Evolutionary conservation across 1,140 invertebrate species (phyloP).

Genomic region (Drosophila melanogaster): Release_6_plus_ISO1_MT NT_033779.5:17408001-17408500

Average conservation of each 20-base stretch:
- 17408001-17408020: conserved; percentile 10
- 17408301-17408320: conserved; percentile 2
- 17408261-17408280: conserved; percentile 28
- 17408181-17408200: conserved; percentile 2
- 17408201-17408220: conserved; percentile 3
- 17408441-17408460: conserved; percentile 9
- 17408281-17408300: conserved; percentile 17
- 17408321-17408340: neutral
- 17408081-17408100: conserved; percentile 9
- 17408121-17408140: conserved; percentile 19
- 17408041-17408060: conserved; percentile 23
- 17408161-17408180: conserved; percentile 11
- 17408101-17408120: conserved; percentile 11
- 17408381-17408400: conserved; percentile 32
- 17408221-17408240: conserved; percentile 4
- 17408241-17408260: conserved; percentile 16
- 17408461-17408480: conserved; percentile 26
- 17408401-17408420: conserved; percentile 41
- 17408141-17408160: neutral
- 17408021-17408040: conserved; percentile 20
- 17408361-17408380: conserved; percentile 7
- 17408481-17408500: conserved; percentile 12
- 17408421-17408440: conserved; percentile 25
- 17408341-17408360: conserved; percentile 11
- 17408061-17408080: conserved; percentile 12